A percentile compares a stretch with the other conserved stretches of the same genome.
Evolutionary conservation across 2,797 vertebrate genomes (phyloP).

Genomic region (Antennarius maculatus): DNA sequence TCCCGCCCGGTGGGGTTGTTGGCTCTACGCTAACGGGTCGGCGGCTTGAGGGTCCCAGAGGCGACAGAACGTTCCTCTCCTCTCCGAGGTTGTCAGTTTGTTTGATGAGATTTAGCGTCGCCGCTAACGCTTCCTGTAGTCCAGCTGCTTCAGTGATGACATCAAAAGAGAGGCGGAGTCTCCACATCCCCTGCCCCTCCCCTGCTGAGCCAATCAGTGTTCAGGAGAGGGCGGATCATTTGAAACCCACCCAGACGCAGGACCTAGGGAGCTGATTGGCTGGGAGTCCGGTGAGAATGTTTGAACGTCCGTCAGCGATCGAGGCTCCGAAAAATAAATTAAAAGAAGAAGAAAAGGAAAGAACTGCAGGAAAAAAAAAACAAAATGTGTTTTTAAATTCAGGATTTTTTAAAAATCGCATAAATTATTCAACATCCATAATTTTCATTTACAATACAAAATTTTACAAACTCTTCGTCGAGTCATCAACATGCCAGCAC

Average conservation of each 20-base stretch:
- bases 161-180: slow-evolving; percentile 63
- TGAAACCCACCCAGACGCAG: slow-evolving; percentile 59
- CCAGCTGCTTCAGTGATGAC: slow-evolving; percentile 55
- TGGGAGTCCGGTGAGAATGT: slow-evolving; percentile 32
- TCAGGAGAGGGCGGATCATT: slow-evolving; percentile 67
- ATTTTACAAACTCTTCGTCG: not conserved
- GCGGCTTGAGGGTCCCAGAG: slow-evolving; percentile 33
- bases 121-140: slow-evolving; percentile 16
- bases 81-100: not conserved
- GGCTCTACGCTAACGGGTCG: too few species aligned
- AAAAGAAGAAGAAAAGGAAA: slow-evolving; percentile 17
- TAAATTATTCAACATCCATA: too few species aligned
- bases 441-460: too few species aligned
- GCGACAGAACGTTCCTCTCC: slow-evolving; percentile 2
- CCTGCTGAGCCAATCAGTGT: slow-evolving; percentile 34
- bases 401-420: not conserved
- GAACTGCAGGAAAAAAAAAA: slow-evolving; percentile 20
- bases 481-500: not conserved
- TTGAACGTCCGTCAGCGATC: slow-evolving; percentile 40
- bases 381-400: not conserved
- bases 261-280: slow-evolving; percentile 60
- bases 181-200: slow-evolving; percentile 68
- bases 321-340: slow-evolving; percentile 28
- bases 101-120: slow-evolving; percentile 4
- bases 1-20: too few species aligned